phyloP scores from a whole-genome alignment of 2,797 vertebrate genomes.

The Girardinus metallicus region DNA sequence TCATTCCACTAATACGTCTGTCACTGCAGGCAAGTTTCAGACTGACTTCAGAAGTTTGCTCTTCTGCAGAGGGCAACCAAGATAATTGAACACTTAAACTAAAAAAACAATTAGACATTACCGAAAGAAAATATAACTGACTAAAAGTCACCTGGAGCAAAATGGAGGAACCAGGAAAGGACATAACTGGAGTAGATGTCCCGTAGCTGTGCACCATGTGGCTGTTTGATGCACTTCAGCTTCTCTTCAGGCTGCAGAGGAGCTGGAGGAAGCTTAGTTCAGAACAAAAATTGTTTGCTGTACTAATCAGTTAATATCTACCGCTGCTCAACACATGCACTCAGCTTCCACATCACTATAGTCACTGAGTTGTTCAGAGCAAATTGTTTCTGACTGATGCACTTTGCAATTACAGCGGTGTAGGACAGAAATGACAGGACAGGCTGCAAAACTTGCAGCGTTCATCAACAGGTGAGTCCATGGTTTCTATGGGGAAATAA shows the following conservation, averaged over 20 bases:
- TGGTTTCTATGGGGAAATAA: not conserved
- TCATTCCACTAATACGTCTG: not conserved
- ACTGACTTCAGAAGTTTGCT: not conserved
- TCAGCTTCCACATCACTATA: not conserved
- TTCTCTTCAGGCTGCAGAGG: not conserved
- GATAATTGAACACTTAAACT: not conserved
- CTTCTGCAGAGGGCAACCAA: not conserved
- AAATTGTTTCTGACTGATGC: conserved; percentile 2
- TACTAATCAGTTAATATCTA: conserved; percentile 1
- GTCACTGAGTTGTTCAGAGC: not conserved
- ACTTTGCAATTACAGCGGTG: not conserved
- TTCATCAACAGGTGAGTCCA: not conserved
- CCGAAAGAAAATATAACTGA: not conserved
- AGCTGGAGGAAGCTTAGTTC: not conserved
- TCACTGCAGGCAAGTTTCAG: not conserved
- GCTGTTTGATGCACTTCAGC: not conserved
- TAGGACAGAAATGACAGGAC: not conserved
- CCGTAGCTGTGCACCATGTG: not conserved
- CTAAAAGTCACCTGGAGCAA: not conserved
- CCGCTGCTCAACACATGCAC: not conserved
- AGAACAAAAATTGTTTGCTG: not conserved
- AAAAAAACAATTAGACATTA: not conserved
- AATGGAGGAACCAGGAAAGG: not conserved
- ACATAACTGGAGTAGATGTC: not conserved
- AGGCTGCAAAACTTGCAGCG: not conserved